Conservation (phyloP, 2,113 vertebrate species). For the Gracilinanus agilis region DNA sequence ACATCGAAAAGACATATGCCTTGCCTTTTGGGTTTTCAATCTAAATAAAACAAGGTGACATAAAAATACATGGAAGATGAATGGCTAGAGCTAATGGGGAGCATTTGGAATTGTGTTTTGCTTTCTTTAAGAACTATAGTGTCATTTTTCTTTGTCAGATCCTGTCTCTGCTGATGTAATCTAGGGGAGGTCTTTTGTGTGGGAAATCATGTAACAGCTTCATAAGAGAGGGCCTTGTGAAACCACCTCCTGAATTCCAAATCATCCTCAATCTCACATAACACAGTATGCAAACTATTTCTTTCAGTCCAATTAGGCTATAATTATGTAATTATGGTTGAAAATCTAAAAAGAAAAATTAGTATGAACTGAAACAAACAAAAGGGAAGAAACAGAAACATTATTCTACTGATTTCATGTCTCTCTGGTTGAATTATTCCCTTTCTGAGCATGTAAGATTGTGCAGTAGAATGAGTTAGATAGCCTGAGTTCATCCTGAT, state of each 20-base stretch:
- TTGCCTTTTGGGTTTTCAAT: conserved; percentile 55
- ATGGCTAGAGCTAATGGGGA: conserved; percentile 75
- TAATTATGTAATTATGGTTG: conserved; percentile 37
- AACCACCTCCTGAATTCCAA: conserved; percentile 51
- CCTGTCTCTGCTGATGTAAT: conserved; percentile 67
- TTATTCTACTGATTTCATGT: background rate
- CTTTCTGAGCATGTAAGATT: background rate
- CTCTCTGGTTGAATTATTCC: conserved; percentile 5
- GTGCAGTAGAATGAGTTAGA: background rate
- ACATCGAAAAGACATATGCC: conserved; percentile 52
- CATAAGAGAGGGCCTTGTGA: conserved; percentile 51
- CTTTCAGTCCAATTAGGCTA: conserved; percentile 45
- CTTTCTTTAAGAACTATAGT: conserved; percentile 63
- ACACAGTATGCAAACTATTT: background rate
- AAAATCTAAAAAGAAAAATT: conserved; percentile 38
- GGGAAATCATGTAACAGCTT: conserved; percentile 71
- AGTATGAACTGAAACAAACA: conserved; percentile 11
- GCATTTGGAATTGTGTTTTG: conserved; percentile 76
- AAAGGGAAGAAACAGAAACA: conserved; percentile 15
- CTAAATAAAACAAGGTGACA: conserved; percentile 72
- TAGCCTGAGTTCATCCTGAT: background rate
- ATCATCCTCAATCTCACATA: conserved; percentile 32
- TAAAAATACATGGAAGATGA: conserved; percentile 65
- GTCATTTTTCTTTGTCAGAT: conserved; percentile 78
- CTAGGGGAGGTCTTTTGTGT: conserved; percentile 63